These are phyloP conservation scores for Drosophila cardini DNA, from an alignment of 1,140 invertebrate species.

Conservation along the genomic window DNA sequence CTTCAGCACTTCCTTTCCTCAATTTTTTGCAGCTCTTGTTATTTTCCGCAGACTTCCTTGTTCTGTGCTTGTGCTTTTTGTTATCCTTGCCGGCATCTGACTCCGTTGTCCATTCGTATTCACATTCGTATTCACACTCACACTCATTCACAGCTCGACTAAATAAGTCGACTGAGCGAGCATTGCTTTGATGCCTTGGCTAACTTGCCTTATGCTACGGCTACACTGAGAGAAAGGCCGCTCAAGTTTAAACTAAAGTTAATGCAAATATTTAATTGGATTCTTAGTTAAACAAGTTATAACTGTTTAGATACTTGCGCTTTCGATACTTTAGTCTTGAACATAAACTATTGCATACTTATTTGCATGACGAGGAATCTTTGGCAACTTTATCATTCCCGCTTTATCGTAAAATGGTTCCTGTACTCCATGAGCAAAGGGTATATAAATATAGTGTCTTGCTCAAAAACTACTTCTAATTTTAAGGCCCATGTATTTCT, in stretches of 20 bases:
- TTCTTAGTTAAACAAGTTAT: background rate
- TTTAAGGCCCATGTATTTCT: conserved; percentile 48
- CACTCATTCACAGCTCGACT: conserved; percentile 24
- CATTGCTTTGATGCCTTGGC: conserved; percentile 41
- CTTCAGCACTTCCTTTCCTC: conserved; percentile 46
- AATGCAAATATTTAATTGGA: background rate
- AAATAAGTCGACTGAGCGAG: conserved; percentile 48
- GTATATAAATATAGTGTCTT: too few relatives aligned
- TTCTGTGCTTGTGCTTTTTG: conserved; percentile 28
- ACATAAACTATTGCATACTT: too few relatives aligned
- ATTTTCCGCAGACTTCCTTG: conserved; percentile 29
- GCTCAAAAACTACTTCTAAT: too few relatives aligned
- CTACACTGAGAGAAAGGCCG: conserved; percentile 46
- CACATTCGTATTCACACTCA: conserved; percentile 59
- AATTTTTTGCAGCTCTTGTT: conserved; percentile 33
- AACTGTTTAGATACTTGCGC: too few relatives aligned
- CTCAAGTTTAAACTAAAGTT: background rate
- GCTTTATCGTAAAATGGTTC: too few relatives aligned
- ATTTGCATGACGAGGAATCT: too few relatives aligned
- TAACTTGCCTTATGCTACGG: conserved; percentile 25
- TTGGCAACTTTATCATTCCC: too few relatives aligned
- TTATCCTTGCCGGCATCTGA: conserved; percentile 19
- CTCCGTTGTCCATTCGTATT: conserved; percentile 49
- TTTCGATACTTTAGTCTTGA: too few relatives aligned
- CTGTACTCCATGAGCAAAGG: too few relatives aligned